Evolutionary conservation across 1,140 invertebrate genomes (phyloP).

Genomic region (Leptestheria dahalacensis): DNA sequence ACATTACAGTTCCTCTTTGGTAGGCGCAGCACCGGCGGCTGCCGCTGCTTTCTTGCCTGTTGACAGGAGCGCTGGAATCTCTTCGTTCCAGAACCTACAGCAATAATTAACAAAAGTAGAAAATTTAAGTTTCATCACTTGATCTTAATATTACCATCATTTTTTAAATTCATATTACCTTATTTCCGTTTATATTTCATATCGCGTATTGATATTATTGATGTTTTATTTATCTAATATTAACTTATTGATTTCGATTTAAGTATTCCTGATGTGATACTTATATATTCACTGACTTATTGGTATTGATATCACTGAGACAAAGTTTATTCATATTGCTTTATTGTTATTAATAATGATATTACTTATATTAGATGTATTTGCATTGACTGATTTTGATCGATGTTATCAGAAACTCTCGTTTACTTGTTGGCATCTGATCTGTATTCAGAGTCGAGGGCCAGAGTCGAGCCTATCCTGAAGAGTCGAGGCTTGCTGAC

Average conservation of each 20-base stretch:
- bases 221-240: neutral
- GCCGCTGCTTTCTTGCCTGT: neutral
- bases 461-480: conserved; percentile 1
- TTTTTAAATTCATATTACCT: too few species aligned
- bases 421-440: neutral
- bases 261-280: neutral
- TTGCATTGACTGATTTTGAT: too few species aligned
- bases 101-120: neutral
- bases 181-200: too few species aligned
- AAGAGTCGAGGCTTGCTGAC: neutral
- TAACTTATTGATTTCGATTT: neutral
- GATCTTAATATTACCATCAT: too few species aligned
- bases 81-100: conserved; percentile 14
- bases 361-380: too few species aligned
- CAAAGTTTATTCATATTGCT: neutral
- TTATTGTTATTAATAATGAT: conserved; percentile 2
- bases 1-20: neutral
- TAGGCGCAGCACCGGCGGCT: neutral
- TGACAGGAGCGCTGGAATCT: conserved; percentile 8
- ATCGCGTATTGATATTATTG: too few species aligned
- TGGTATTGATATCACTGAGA: neutral
- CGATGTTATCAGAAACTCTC: neutral
- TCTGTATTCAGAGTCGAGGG: conserved; percentile 1
- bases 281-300: neutral
- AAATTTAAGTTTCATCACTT: too few species aligned